Evolutionary conservation across 2,113 vertebrate species (phyloP).

Genomic region (Brachyhypopomus occidentalis): DNA sequence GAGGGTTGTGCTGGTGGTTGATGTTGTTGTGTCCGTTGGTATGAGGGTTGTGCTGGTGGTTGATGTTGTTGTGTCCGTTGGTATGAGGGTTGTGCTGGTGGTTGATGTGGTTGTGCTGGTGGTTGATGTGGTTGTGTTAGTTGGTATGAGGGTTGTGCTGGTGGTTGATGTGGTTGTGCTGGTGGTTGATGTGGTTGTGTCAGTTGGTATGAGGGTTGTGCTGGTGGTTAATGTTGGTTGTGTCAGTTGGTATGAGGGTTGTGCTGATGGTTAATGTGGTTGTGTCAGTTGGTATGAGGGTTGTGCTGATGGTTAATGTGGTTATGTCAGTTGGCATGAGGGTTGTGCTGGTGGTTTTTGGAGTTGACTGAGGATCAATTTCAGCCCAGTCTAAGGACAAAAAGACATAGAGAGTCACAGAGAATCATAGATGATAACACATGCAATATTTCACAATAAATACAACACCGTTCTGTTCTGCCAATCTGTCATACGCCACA

Average conservation of each 20-base stretch:
- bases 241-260: too few relatives aligned
- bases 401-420: not conserved
- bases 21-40: not conserved
- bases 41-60: not conserved
- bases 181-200: too few relatives aligned
- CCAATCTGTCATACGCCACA: too few relatives aligned
- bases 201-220: too few relatives aligned
- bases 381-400: not conserved
- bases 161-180: too few relatives aligned
- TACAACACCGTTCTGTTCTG: too few relatives aligned
- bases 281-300: not conserved
- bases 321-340: not conserved
- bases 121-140: not conserved
- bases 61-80: not conserved
- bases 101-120: not conserved
- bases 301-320: not conserved
- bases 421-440: not conserved
- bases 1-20: not conserved
- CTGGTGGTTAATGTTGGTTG: too few relatives aligned
- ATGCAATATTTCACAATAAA: too few relatives aligned
- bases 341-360: constrained; percentile 7
- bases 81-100: not conserved
- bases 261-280: not conserved
- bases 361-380: not conserved
- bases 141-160: not conserved